A percentile compares a stretch with the other conserved stretches of the same genome.
Conservation (phyloP, 2,113 vertebrate genomes). For the Tachysurus fulvidraco region DNA sequence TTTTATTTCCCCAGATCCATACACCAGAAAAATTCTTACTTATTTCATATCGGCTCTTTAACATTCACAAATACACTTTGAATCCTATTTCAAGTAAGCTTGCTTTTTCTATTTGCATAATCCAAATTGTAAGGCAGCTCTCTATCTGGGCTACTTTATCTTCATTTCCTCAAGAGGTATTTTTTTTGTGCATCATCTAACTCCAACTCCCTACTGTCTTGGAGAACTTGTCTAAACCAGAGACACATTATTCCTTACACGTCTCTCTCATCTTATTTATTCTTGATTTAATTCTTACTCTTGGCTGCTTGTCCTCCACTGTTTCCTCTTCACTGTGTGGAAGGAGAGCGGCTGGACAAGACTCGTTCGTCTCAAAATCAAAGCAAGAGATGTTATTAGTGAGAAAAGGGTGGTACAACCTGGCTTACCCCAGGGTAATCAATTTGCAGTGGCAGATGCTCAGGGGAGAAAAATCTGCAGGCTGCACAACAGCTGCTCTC, state of each 20-base stretch:
- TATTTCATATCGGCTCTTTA: neutral
- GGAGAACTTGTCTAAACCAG: neutral
- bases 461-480: slow-evolving; percentile 59
- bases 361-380: slow-evolving; percentile 64
- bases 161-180: neutral
- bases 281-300: neutral
- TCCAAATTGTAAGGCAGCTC: neutral
- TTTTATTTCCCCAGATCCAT: neutral
- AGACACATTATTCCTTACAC: neutral
- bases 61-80: neutral
- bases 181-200: neutral
- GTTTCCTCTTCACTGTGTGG: slow-evolving; percentile 8
- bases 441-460: slow-evolving; percentile 70
- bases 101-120: slow-evolving; percentile 17
- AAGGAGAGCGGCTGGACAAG: slow-evolving; percentile 29
- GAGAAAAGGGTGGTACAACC: slow-evolving; percentile 51
- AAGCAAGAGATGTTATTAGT: slow-evolving; percentile 68
- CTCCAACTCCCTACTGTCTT: neutral
- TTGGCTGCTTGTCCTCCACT: neutral
- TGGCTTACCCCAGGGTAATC: slow-evolving; percentile 67
- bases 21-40: neutral
- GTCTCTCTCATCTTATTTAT: neutral
- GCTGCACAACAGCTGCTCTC: slow-evolving; percentile 62
- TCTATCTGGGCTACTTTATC: neutral
- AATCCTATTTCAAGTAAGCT: too few relatives aligned